phyloP scores from a whole-genome alignment of 2,113 vertebrate genomes.

The Ramphastos sulfuratus region DNA sequence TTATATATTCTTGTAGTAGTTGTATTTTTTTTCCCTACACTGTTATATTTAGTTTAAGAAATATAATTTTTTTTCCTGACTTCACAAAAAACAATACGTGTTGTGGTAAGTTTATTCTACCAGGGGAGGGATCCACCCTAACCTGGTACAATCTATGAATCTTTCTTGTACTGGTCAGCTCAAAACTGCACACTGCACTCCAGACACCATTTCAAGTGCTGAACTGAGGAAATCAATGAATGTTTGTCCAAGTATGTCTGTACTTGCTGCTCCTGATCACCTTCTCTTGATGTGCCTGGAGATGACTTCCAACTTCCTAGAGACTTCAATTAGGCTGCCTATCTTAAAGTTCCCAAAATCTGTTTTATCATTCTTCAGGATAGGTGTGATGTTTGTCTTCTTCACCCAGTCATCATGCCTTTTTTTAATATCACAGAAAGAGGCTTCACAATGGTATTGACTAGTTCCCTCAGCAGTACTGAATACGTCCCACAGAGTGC shows the following conservation, averaged over 20 bases:
- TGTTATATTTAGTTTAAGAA: no score
- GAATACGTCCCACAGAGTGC: neutral
- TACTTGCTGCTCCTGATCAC: accelerated
- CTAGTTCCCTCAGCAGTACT: neutral
- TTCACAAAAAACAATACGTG: no score
- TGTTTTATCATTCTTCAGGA: neutral
- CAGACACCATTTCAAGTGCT: neutral
- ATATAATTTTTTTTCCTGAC: no score
- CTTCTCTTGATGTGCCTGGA: neutral
- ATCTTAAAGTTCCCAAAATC: neutral
- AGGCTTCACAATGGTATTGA: neutral
- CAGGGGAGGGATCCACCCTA: no score
- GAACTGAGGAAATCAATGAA: neutral
- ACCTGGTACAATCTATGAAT: neutral
- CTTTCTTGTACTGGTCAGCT: neutral
- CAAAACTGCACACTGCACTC: neutral
- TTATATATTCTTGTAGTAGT: no score
- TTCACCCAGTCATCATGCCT: neutral
- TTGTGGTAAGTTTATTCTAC: no score
- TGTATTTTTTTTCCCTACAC: no score
- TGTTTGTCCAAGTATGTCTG: neutral
- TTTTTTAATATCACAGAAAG: neutral
- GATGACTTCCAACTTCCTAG: neutral
- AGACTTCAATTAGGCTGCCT: neutral
- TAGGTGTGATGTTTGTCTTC: neutral